Percentiles rank a stretch among this genome's conserved stretches.
Conservation (phyloP, 2,797 vertebrate species). For the Benthosema pterotum region DNA sequence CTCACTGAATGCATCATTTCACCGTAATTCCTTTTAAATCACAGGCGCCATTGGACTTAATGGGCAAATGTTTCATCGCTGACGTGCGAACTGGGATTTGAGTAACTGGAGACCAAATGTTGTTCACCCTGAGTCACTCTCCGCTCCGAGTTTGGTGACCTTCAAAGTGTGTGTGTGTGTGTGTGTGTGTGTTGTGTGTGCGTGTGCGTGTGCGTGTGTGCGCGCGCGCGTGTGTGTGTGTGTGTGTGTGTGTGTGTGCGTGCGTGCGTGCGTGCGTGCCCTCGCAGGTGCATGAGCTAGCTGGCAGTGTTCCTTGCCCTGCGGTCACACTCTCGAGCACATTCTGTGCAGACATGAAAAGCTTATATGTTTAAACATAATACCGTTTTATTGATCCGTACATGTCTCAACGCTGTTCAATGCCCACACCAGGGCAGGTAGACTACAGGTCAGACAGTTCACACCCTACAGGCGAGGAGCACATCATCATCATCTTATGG, state of each 20-base stretch:
- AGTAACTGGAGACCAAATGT: conserved; percentile 73
- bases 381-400: conserved; percentile 15
- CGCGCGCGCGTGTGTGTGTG: too few relatives aligned
- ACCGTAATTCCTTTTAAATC: conserved; percentile 79
- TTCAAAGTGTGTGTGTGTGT: conserved; percentile 64
- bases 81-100: conserved; percentile 72
- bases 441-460: conserved; percentile 36
- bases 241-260: too few relatives aligned
- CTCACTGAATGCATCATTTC: conserved; percentile 79
- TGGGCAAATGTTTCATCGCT: conserved; percentile 77
- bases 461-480: background rate
- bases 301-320: conserved; percentile 58
- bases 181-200: background rate
- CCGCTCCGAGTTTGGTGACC: conserved; percentile 78
- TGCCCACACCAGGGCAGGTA: background rate
- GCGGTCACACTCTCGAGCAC: conserved; percentile 32
- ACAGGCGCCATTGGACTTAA: conserved; percentile 81
- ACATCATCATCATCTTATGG: conserved; percentile 40
- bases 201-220: too few relatives aligned
- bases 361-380: conserved; percentile 30
- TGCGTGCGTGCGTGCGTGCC: conserved; percentile 1
- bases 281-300: conserved; percentile 68
- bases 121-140: conserved; percentile 73
- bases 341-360: conserved; percentile 50
- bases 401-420: background rate